Evolutionary conservation across 1,140 invertebrate genomes (phyloP).

Genomic region (Drosophila sturtevanti): DNA sequence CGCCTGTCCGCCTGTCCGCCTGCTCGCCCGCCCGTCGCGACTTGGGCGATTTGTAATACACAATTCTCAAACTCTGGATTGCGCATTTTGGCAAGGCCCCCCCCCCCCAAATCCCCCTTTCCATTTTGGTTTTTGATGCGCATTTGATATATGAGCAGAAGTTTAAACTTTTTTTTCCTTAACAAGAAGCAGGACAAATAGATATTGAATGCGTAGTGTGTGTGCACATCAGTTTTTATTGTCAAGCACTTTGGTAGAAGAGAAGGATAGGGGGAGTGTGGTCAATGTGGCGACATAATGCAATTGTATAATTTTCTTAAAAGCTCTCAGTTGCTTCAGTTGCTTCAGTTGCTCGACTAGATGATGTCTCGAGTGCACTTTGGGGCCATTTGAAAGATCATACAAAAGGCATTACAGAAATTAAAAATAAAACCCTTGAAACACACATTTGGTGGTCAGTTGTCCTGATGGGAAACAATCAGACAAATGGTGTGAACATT

Average conservation of each 20-base stretch:
- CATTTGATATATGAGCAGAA: constrained; percentile 64
- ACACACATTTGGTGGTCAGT: constrained; percentile 47
- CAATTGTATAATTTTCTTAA: constrained; percentile 81
- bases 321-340: constrained; percentile 50
- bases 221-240: constrained; percentile 51
- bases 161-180: constrained; percentile 57
- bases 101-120: constrained; percentile 23
- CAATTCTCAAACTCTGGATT: constrained; percentile 42
- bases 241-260: constrained; percentile 31
- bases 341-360: background rate
- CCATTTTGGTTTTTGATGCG: constrained; percentile 33
- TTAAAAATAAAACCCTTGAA: constrained; percentile 54
- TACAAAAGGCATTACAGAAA: constrained; percentile 73
- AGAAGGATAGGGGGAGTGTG: constrained; percentile 26
- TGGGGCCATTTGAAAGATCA: constrained; percentile 51
- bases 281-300: constrained; percentile 75
- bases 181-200: background rate
- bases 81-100: constrained; percentile 53
- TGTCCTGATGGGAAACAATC: constrained; percentile 50
- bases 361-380: constrained; percentile 61
- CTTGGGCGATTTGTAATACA: constrained; percentile 76
- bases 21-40: constrained; percentile 47
- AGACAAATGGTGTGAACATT: constrained; percentile 70
- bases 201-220: constrained; percentile 1
- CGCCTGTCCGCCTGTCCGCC: constrained; percentile 48